phyloP scores from a whole-genome alignment of 2,797 vertebrate genomes.

The Gadopsis bispinosus region DNA sequence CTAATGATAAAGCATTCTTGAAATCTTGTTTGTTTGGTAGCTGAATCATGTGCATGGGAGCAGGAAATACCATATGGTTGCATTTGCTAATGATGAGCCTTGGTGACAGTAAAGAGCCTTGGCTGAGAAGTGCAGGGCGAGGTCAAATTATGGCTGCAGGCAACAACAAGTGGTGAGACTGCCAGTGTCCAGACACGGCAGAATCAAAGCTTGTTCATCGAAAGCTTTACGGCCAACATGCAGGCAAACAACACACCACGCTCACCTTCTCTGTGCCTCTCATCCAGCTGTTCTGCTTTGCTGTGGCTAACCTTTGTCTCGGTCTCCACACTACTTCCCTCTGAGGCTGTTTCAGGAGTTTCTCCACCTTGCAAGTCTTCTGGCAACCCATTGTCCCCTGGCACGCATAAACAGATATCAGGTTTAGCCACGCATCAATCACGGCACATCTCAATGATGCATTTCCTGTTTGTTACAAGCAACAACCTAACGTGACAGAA shows the following conservation, averaged over 20 bases:
- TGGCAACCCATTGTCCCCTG: slow-evolving; percentile 85
- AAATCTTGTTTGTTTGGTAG: slow-evolving; percentile 13
- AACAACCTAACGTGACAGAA: slow-evolving; percentile 77
- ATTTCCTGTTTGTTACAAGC: slow-evolving; percentile 52
- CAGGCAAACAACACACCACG: slow-evolving; percentile 21
- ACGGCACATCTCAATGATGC: slow-evolving; percentile 40
- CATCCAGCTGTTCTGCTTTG: slow-evolving; percentile 66
- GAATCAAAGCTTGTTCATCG: slow-evolving; percentile 58
- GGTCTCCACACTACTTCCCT: slow-evolving; percentile 82
- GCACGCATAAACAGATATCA: slow-evolving; percentile 49
- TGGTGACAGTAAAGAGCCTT: slow-evolving; percentile 34
- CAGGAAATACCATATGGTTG: slow-evolving; percentile 36
- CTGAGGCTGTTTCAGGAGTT: slow-evolving; percentile 82
- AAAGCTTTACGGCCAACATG: slow-evolving; percentile 46
- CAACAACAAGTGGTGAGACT: slow-evolving; percentile 66
- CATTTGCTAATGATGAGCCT: slow-evolving; percentile 49
- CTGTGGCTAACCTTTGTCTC: slow-evolving; percentile 80
- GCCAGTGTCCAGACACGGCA: slow-evolving; percentile 37
- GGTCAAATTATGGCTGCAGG: slow-evolving; percentile 66
- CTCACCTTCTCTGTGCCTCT: slow-evolving; percentile 82
- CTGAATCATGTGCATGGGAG: slow-evolving; percentile 17
- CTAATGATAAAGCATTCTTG: slow-evolving; percentile 5
- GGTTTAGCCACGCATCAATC: slow-evolving; percentile 44
- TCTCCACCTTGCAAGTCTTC: slow-evolving; percentile 79
- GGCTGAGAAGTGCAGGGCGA: slow-evolving; percentile 40